Base-by-base conservation (phyloP, 2,888 invertebrate genomes). In the Orgyia antiqua region DNA sequence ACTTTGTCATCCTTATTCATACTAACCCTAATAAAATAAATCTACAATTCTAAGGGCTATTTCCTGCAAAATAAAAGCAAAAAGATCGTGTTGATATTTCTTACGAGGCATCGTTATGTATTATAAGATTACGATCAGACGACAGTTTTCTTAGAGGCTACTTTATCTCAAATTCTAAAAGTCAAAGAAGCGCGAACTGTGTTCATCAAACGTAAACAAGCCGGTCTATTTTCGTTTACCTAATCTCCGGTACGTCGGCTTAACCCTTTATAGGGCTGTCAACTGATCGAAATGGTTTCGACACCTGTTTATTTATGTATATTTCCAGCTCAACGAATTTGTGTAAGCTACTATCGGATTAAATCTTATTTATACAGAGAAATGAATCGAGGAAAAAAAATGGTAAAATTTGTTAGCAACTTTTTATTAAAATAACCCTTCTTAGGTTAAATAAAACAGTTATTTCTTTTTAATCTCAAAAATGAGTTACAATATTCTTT, bases 141-240 rank as follows among this genome's bases (percentile, higher is more conserved):
- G 30, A 10, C 27, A 20, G 32, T 42, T 33, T 41, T 37, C 27
- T 33, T 23, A 31, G 34, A 48, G 32, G 19, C 27, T 17, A 40
- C 40, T 51, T 42, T 40, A 58, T 56, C 39, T 48, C 47, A 57
- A 57, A 58, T 61, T 59, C 59, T 49, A 44, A 58, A 62, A 57
- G 52, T 55, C 52, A 53, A 54, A 58, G 62, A 59, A 63, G 58
- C 52, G 42, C 49, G 41, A 54, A 55, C 50, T 54, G 48, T 53
- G 45, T 52, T 59, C 58, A 60, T 57, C 42, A 58, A 59, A 65
- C 51, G 61, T 58, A 67, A 68, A 70, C 62, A 63, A 51, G 42
- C 45, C 39, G 39, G 52, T 68, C 59, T 68, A 65, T 74, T 74
- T 71, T 69, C 61, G 62, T 69, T 68, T 68, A 66, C 58, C 58